Conservation (phyloP, 2,797 vertebrate species). For the Rhodeus uyekii region DNA sequence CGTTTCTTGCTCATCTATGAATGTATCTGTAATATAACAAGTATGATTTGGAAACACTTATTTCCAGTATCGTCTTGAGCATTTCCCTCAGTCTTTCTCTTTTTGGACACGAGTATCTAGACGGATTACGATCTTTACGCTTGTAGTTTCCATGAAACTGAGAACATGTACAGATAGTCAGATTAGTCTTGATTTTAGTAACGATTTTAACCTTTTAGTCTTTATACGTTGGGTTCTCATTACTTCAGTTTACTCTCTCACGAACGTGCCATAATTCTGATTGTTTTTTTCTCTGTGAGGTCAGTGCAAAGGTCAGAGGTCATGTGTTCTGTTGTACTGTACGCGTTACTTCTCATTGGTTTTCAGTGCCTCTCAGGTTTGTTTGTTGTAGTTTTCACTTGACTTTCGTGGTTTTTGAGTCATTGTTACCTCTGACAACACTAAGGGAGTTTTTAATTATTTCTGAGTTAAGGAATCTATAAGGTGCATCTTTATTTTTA, state of each 20-base stretch:
- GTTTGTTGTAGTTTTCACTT: slow-evolving; percentile 29
- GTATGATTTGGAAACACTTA: not conserved
- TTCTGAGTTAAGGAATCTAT: not conserved
- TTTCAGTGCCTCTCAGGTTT: slow-evolving; percentile 51
- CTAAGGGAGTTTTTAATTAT: not conserved
- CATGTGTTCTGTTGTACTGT: slow-evolving; percentile 47
- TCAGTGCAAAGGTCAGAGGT: slow-evolving; percentile 13
- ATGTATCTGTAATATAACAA: slow-evolving; percentile 21
- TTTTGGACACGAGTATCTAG: slow-evolving; percentile 15
- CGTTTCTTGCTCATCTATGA: not conserved
- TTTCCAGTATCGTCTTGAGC: not conserved
- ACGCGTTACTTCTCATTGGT: not conserved
- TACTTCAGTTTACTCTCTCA: slow-evolving; percentile 33
- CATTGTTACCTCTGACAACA: not conserved
- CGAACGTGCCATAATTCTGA: slow-evolving; percentile 15
- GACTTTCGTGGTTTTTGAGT: not conserved
- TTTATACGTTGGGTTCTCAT: slow-evolving; percentile 22
- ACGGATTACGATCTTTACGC: slow-evolving; percentile 34
- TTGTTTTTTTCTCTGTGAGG: not conserved
- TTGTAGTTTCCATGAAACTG: slow-evolving; percentile 83
- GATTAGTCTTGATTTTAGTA: not conserved
- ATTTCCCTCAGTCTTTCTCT: not conserved
- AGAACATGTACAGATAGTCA: slow-evolving; percentile 20
- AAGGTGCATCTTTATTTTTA: not conserved
- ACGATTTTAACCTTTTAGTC: slow-evolving; percentile 1